Percentiles rank a stretch among this genome's conserved stretches.
These are phyloP conservation scores for Tubulanus polymorphus DNA, from an alignment of 2,888 invertebrate species.

Conservation along the genomic window DNA sequence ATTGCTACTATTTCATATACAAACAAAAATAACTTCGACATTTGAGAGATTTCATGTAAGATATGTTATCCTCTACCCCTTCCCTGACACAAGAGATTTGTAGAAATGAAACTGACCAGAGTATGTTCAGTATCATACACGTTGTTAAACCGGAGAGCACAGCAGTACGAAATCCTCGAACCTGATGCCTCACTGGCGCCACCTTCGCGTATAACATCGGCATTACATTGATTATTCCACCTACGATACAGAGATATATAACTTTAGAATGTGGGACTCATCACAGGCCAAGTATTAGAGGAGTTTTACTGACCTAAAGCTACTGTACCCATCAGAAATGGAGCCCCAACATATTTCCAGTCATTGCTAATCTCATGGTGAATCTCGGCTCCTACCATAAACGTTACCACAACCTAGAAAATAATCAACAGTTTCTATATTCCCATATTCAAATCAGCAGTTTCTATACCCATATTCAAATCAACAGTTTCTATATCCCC, in stretches of 20 bases:
- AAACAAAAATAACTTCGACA: too few species aligned
- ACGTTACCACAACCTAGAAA: conserved; percentile 45
- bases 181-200: conserved; percentile 32
- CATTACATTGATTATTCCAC: conserved; percentile 48
- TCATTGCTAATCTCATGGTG: conserved; percentile 37
- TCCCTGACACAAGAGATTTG: too few species aligned
- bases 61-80: too few species aligned
- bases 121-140: conserved; percentile 41
- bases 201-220: conserved; percentile 47
- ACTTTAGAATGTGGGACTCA: too few species aligned
- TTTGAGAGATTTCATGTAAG: too few species aligned
- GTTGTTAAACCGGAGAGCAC: conserved; percentile 41
- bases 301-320: conserved; percentile 47
- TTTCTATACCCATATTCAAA: too few species aligned
- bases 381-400: conserved; percentile 44
- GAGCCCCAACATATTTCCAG: conserved; percentile 37
- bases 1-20: too few species aligned
- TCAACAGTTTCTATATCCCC: too few species aligned
- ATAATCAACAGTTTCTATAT: conserved; percentile 3
- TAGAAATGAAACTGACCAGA: conserved; percentile 46
- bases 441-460: too few species aligned
- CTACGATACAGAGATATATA: conserved; percentile 26
- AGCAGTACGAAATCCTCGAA: conserved; percentile 34
- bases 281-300: too few species aligned
- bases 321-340: conserved; percentile 52